Percentiles rank a stretch among this genome's conserved stretches.
Evolutionary conservation across 2,888 invertebrate species (phyloP).

Genomic region (Lycaena phlaeas): DNA sequence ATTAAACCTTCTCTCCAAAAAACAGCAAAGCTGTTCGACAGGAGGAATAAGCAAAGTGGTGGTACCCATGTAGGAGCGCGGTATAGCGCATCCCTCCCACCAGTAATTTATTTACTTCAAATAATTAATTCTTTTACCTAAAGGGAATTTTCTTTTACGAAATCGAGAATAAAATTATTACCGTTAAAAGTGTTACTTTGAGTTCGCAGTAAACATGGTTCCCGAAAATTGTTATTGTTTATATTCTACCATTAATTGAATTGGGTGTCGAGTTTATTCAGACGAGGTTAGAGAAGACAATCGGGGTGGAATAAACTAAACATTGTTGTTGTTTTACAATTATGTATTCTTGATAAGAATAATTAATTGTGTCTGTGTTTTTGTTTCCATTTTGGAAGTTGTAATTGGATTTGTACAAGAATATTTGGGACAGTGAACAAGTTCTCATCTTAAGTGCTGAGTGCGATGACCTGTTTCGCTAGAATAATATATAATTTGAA

Average conservation of each 20-base stretch:
- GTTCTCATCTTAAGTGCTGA: too few relatives aligned
- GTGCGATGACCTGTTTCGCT: too few relatives aligned
- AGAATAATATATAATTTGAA: too few relatives aligned
- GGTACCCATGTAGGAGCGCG: too few relatives aligned
- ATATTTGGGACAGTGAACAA: neutral
- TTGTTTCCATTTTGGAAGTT: neutral
- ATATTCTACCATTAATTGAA: conserved; percentile 60
- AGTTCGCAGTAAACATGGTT: conserved; percentile 53
- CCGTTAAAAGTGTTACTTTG: conserved; percentile 12
- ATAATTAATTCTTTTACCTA: too few relatives aligned
- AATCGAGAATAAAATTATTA: too few relatives aligned
- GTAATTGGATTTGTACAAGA: neutral
- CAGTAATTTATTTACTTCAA: too few relatives aligned
- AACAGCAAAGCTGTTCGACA: too few relatives aligned
- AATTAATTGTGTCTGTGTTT: conserved; percentile 4
- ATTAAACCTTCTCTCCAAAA: too few relatives aligned
- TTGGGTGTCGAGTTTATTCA: conserved; percentile 59
- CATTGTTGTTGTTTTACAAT: conserved; percentile 53
- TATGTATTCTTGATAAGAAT: conserved; percentile 25
- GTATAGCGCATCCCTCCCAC: too few relatives aligned
- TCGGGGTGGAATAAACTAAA: conserved; percentile 64
- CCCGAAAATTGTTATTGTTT: conserved; percentile 62
- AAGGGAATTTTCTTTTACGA: too few relatives aligned
- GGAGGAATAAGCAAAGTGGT: too few relatives aligned
- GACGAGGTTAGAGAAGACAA: conserved; percentile 54